A percentile compares a stretch with the other conserved stretches of the same genome.
These are phyloP conservation scores for Rhingia campestris DNA, from an alignment of 2,888 invertebrate species.

Conservation along the genomic window DNA sequence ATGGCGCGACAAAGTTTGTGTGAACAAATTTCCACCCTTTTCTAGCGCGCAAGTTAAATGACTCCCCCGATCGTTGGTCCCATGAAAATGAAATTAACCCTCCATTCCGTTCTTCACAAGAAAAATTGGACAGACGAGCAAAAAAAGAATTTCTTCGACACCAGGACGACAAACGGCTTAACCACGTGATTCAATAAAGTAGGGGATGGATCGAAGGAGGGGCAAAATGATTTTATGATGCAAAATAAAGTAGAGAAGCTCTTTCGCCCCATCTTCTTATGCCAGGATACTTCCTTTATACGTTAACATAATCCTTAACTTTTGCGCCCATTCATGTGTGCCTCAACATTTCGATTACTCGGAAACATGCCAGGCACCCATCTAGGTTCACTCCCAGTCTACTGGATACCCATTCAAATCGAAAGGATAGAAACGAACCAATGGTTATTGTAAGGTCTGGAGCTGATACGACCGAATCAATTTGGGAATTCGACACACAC, in stretches of 20 bases:
- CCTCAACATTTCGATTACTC: constrained; percentile 51
- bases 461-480: constrained; percentile 55
- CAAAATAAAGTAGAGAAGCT: constrained; percentile 15
- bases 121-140: background rate
- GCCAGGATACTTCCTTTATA: constrained; percentile 47
- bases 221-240: constrained; percentile 44
- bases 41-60: constrained; percentile 52
- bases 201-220: constrained; percentile 29
- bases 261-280: constrained; percentile 5
- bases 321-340: constrained; percentile 53
- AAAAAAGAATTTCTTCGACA: constrained; percentile 53
- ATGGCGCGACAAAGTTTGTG: constrained; percentile 55
- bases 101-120: constrained; percentile 1
- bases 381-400: background rate
- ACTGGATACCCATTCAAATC: constrained; percentile 16
- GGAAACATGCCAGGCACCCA: constrained; percentile 48
- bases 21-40: constrained; percentile 55
- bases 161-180: constrained; percentile 59
- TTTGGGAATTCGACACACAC: constrained; percentile 47
- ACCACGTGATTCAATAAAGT: constrained; percentile 52
- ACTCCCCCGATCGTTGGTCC: constrained; percentile 47
- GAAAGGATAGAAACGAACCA: background rate
- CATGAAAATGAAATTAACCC: constrained; percentile 67
- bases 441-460: constrained; percentile 19
- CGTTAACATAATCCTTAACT: constrained; percentile 60